These are phyloP conservation scores for Clistopyga incitator DNA, from an alignment of 2,888 invertebrate species.

Conservation along the genomic window DNA sequence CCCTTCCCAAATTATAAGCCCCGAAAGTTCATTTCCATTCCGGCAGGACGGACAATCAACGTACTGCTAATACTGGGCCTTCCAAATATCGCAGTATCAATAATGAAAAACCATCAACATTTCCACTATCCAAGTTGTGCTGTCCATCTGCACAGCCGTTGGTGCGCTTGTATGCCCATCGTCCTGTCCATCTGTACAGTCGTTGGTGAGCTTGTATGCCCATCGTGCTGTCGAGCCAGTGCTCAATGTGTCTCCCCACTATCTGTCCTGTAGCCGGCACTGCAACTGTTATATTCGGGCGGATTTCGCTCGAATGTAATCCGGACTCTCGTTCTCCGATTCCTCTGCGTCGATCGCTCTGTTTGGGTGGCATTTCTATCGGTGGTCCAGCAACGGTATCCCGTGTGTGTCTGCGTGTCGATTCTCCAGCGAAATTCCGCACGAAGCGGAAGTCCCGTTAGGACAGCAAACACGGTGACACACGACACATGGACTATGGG, in stretches of 20 bases:
- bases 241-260: not conserved
- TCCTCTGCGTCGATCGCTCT: not conserved
- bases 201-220: not conserved
- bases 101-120: not conserved
- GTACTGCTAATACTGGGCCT: not conserved
- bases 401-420: conserved; percentile 20
- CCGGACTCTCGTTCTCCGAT: conserved; percentile 58
- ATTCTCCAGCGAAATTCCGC: conserved; percentile 43
- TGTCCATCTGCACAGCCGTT: not conserved
- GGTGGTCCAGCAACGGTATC: not conserved
- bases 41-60: not conserved
- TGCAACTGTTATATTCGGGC: conserved; percentile 65
- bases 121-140: not conserved
- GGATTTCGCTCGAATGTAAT: conserved; percentile 75
- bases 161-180: not conserved
- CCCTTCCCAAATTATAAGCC: too few relatives aligned
- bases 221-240: conserved; percentile 16
- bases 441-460: conserved; percentile 37
- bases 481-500: conserved; percentile 48
- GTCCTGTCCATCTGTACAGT: conserved; percentile 10
- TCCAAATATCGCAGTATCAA: not conserved
- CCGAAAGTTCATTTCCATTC: too few relatives aligned
- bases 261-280: conserved; percentile 8
- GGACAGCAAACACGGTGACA: conserved; percentile 45
- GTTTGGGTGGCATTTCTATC: conserved; percentile 15